phyloP scores from a whole-genome alignment of 2,113 vertebrate species.

The Dendrocopos noguchii region DNA sequence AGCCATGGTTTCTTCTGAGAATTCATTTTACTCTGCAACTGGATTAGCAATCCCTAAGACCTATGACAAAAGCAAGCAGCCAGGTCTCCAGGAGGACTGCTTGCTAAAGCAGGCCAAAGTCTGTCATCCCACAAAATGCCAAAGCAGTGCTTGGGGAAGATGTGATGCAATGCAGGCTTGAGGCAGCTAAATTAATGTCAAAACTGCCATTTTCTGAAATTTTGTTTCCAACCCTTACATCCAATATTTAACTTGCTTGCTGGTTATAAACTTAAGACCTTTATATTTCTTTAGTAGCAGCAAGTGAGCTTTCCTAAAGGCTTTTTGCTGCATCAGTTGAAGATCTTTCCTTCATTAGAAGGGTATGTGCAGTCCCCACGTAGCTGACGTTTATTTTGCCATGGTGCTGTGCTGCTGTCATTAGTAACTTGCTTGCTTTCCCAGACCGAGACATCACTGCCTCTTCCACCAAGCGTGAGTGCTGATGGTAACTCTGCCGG shows the following conservation, averaged over 20 bases:
- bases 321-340: not conserved
- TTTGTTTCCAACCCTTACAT: not conserved
- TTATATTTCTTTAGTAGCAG: no score
- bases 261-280: not conserved
- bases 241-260: not conserved
- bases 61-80: not conserved
- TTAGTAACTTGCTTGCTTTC: not conserved
- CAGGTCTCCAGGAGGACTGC: not conserved
- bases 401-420: not conserved
- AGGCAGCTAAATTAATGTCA: not conserved
- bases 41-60: not conserved
- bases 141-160: not conserved
- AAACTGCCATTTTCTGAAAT: not conserved
- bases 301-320: not conserved
- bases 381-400: accelerated
- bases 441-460: not conserved
- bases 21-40: not conserved
- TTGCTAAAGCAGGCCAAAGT: not conserved
- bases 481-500: not conserved
- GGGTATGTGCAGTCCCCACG: accelerated
- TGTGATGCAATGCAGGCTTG: not conserved
- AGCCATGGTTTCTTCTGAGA: not conserved
- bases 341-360: not conserved
- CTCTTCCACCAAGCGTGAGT: accelerated
- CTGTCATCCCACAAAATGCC: not conserved